These are phyloP conservation scores for Percopsis omiscomaycus DNA, from an alignment of 2,797 vertebrate genomes.

Conservation along the genomic window DNA sequence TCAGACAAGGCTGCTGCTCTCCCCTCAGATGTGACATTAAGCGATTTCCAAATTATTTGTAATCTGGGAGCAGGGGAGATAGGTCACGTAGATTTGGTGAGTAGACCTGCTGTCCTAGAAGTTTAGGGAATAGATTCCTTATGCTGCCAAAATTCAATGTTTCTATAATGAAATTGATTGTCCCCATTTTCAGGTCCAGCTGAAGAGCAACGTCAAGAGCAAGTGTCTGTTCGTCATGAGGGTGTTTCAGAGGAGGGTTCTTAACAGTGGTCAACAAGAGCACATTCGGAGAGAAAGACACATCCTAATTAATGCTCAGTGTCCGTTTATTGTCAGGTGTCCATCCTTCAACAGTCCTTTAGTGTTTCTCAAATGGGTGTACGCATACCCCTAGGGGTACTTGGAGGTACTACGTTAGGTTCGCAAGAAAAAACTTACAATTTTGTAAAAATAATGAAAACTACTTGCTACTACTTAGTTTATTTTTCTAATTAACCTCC, in stretches of 20 bases:
- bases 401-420: no score
- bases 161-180: constrained; percentile 51
- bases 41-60: constrained; percentile 91
- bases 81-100: constrained; percentile 91
- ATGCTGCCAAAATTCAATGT: constrained; percentile 32
- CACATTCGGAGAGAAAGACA: constrained; percentile 66
- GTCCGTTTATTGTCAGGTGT: constrained; percentile 78
- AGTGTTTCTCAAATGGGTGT: background rate
- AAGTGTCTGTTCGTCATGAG: constrained; percentile 68
- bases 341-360: background rate
- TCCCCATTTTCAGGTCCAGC: constrained; percentile 65
- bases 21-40: constrained; percentile 83
- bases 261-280: constrained; percentile 54
- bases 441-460: no score
- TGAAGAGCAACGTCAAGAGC: constrained; percentile 57
- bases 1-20: constrained; percentile 82
- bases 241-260: constrained; percentile 70
- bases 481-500: no score
- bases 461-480: no score
- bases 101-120: constrained; percentile 36
- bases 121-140: constrained; percentile 2
- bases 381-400: no score
- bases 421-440: no score
- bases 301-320: constrained; percentile 68
- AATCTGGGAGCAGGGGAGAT: constrained; percentile 88